Evolutionary conservation across 1,140 invertebrate genomes (phyloP), one percentile per base, ranked within the genome.

Genomic region (Scaptomyza hsui): DNA sequence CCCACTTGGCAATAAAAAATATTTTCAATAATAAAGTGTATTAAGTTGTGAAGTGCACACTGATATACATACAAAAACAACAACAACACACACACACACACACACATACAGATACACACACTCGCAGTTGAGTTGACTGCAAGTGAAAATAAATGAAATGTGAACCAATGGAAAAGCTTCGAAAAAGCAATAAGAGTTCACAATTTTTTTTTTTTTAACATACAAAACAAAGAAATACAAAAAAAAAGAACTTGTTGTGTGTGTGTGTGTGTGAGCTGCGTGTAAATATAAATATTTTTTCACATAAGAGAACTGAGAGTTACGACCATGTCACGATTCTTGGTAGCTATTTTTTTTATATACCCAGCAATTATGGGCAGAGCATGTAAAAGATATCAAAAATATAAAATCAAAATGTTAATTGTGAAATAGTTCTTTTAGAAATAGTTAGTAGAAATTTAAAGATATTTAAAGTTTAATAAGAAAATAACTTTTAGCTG

Each of bases 21-120:
- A 88, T 88, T 88, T 89, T 88, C 78, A 88, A 88, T 88, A 88
- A 88, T 88, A 89, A 88, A 88, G 83, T 88, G 82, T 88, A 88
- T 88, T 88, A 88, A 88, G 82, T 89, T 88, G 82, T 88, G 82
- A 88, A 88, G 82, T 88, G 67, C 65, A 69, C 74, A 85, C 72
- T 78, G 45, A 73, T 19, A 49, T 41, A 57, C 29, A 37, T 49
- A 60, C 16, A 41, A 26, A 42, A 9, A 26, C 16, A 39, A 29
- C 6, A 29, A 2, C 26, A 56, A 24, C 49, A 45, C 32, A 51
- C n/a, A 26, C 21, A 44, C 24, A 55, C 35, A 44, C 37, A 45
- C 26, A 21, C 55, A 49, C 21, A 49, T 53, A 63, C 16, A 55
- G 29, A 60, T 26, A 37, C 4, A 18, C 56, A 37, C 47, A 37